Percentiles rank a stretch among this genome's conserved stretches.
Evolutionary conservation across 2,113 vertebrate genomes (phyloP).

Genomic region (Lethenteron reissneri): DNA sequence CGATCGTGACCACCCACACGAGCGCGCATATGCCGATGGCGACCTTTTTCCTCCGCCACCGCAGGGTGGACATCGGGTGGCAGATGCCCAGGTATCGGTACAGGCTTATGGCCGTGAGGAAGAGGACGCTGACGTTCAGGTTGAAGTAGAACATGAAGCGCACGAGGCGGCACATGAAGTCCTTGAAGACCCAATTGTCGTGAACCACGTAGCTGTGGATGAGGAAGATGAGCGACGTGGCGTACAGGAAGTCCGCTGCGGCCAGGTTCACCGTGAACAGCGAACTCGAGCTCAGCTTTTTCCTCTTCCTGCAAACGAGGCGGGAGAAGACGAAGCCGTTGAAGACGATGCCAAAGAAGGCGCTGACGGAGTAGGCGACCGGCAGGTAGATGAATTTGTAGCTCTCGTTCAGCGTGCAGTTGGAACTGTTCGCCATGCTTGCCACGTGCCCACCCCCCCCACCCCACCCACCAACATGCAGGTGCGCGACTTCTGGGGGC

Average conservation of each 20-base stretch:
- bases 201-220: slow-evolving; percentile 60
- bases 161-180: slow-evolving; percentile 56
- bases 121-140: slow-evolving; percentile 77
- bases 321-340: slow-evolving; percentile 56
- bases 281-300: slow-evolving; percentile 16
- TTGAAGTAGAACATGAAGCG: slow-evolving; percentile 91
- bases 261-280: slow-evolving; percentile 91
- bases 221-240: slow-evolving; percentile 65
- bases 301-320: too few species aligned
- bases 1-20: slow-evolving; percentile 42
- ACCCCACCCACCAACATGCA: too few species aligned
- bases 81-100: slow-evolving; percentile 70
- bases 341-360: slow-evolving; percentile 46
- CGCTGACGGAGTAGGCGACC: slow-evolving; percentile 52
- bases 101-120: slow-evolving; percentile 75
- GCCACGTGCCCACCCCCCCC: too few species aligned
- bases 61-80: slow-evolving; percentile 45
- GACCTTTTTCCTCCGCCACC: slow-evolving; percentile 40
- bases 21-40: slow-evolving; percentile 31
- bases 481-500: too few species aligned
- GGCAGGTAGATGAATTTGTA: slow-evolving; percentile 79
- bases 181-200: slow-evolving; percentile 74
- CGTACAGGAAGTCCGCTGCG: slow-evolving; percentile 51
- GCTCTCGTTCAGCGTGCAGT: slow-evolving; percentile 47
- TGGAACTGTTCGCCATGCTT: slow-evolving; percentile 15